Evolutionary conservation across 2,113 vertebrate species (phyloP), one percentile per base, ranked within the genome.

Genomic region (Hepsetus odoe): DNA sequence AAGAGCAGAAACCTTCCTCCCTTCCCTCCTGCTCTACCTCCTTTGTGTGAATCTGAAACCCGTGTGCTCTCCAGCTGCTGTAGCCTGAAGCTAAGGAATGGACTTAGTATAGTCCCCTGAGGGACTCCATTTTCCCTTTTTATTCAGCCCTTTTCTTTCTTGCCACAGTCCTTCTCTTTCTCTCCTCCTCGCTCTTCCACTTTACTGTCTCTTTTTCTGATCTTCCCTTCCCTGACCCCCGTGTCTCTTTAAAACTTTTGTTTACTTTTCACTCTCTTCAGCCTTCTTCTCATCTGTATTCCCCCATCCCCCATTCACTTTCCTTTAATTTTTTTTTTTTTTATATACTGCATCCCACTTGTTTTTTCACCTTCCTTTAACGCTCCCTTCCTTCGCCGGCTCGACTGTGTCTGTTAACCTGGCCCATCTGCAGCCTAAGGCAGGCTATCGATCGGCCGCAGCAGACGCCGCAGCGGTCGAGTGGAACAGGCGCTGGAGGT

Each of bases 251-350:
- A 30, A 30, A 61, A 35, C 62, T 77, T 76, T 53, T 68, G 53
- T 71, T 64, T 64, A 53, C 58, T 81, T 64, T 76, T 24, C 58
- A 18, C 9, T 71, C 30, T 78, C 26, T 26, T 53, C 67, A 42
- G 59, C 59, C 38, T 18, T 65, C n/a, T 72, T 24, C 62, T 32
- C 55, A 61, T 68, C 26, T 68, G 26, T 35, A 10, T 75, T 69
- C 42, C 20, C 56, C 18, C 20, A 40, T 30, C 7, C 38, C 1
- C n/a, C 51, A 1, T 59, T 26, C 0, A 24, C 58, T 67, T 65
- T 71, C 55, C 40, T 13, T 18, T 73, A 2, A 38, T 46, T 46
- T 74, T 83, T 80, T 83, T 83, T 77, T 77, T 83, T 80, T 83
- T 83, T 77, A 73, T 56, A 40, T 69, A 69, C 61, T 61, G 53